Evolutionary conservation across 23 tunicate species (phyloP).

Genomic region (Trididemnum miniatum): DNA sequence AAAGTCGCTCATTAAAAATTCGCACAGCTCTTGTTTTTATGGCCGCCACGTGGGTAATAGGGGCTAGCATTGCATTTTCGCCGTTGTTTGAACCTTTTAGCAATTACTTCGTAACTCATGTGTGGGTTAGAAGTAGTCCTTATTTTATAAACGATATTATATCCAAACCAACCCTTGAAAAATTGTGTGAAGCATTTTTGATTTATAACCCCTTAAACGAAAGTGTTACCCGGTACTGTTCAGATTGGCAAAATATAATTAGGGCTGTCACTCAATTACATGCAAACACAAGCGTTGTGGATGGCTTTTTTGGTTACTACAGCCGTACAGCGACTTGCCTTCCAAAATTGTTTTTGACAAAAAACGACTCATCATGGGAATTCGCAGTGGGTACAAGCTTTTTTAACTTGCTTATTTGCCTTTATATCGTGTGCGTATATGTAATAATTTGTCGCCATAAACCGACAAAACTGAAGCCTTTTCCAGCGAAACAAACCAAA

Average conservation of each 20-base stretch:
- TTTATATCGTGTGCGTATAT: conserved; percentile 53
- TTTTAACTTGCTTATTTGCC: conserved; percentile 43
- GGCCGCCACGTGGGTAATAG: conserved; percentile 46
- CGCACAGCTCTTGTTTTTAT: conserved; percentile 18
- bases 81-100: conserved; percentile 25
- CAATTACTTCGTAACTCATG: conserved; percentile 32
- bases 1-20: conserved; percentile 45
- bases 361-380: conserved; percentile 55
- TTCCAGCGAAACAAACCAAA: background rate
- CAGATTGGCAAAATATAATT: conserved; percentile 4
- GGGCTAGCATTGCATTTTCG: conserved; percentile 31
- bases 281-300: background rate
- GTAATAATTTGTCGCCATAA: background rate
- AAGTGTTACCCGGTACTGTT: background rate
- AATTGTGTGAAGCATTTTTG: background rate
- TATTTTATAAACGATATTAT: conserved; percentile 44
- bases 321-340: conserved; percentile 74
- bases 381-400: conserved; percentile 47
- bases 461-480: background rate
- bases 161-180: background rate
- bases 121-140: conserved; percentile 40
- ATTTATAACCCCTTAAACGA: background rate
- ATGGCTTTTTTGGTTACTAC: conserved; percentile 76
- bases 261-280: background rate
- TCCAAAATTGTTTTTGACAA: conserved; percentile 56